phyloP scores from a whole-genome alignment of 2,113 vertebrate genomes.

The Oncorhynchus clarkii region DNA sequence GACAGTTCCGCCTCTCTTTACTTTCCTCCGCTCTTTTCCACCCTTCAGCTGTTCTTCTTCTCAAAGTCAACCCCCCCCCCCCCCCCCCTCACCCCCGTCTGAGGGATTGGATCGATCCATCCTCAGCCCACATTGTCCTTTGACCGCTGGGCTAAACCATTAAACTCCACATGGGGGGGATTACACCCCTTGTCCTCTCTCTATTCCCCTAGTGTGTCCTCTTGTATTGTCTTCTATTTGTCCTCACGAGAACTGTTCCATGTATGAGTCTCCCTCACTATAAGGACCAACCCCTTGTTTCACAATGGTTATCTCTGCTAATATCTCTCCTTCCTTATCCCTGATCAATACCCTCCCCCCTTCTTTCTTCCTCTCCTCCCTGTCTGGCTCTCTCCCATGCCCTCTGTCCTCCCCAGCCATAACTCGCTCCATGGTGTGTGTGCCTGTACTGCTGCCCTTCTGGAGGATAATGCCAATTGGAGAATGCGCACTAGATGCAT shows the following conservation, averaged over 20 bases:
- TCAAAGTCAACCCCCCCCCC: constrained; percentile 50
- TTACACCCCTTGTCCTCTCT: constrained; percentile 41
- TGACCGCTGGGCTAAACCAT: constrained; percentile 56
- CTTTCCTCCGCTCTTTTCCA: constrained; percentile 24
- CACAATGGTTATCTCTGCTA: background rate
- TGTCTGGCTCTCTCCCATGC: constrained; percentile 36
- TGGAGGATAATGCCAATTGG: constrained; percentile 57
- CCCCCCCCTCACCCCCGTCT: constrained; percentile 39
- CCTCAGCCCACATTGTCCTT: constrained; percentile 21
- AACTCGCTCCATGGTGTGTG: constrained; percentile 3
- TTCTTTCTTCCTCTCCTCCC: constrained; percentile 23
- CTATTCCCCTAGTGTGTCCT: constrained; percentile 46
- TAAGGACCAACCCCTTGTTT: constrained; percentile 6
- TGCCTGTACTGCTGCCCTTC: constrained; percentile 23
- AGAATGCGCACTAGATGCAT: constrained; percentile 1
- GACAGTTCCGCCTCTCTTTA: constrained; percentile 1
- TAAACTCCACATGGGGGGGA: constrained; percentile 54
- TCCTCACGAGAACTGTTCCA: constrained; percentile 14
- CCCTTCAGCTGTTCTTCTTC: constrained; percentile 38
- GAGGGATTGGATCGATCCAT: constrained; percentile 62
- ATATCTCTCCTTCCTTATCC: constrained; percentile 3
- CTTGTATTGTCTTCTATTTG: constrained; percentile 16
- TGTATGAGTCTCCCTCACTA: no score
- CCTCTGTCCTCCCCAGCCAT: constrained; percentile 25
- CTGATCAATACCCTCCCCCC: constrained; percentile 46